Percentiles rank a stretch among this genome's conserved stretches.
Evolutionary conservation across 2,797 vertebrate genomes (phyloP).

Genomic region (Tauraco hartlaubi): DNA sequence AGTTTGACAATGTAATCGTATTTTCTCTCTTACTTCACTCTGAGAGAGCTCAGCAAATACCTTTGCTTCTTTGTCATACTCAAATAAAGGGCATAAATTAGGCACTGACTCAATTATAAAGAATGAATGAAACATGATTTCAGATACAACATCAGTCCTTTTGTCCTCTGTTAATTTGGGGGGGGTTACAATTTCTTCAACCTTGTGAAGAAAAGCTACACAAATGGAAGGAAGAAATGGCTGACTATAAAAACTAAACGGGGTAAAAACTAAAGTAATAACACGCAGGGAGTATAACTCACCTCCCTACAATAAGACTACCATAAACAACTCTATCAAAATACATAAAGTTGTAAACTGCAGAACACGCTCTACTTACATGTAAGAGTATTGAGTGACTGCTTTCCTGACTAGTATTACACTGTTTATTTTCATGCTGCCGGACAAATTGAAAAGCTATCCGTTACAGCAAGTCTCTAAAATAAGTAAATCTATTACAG

Average conservation of each 20-base stretch:
- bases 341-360: background rate
- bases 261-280: background rate
- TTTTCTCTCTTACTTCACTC: background rate
- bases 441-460: background rate
- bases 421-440: background rate
- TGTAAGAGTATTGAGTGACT: background rate
- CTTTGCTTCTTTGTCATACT: background rate
- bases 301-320: background rate
- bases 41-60: background rate
- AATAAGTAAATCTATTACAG: background rate
- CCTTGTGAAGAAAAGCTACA: background rate
- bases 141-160: background rate
- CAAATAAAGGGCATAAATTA: background rate
- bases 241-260: background rate
- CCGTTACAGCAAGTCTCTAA: background rate
- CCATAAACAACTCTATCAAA: background rate
- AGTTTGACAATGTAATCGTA: background rate
- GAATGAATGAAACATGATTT: background rate
- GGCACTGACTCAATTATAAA: background rate
- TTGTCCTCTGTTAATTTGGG: background rate
- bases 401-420: background rate
- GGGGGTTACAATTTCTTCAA: background rate
- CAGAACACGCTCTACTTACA: background rate
- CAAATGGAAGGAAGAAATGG: background rate
- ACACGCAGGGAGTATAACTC: background rate